Conservation (phyloP, 2,888 invertebrate species). For the Microlaimidae sp. region DNA sequence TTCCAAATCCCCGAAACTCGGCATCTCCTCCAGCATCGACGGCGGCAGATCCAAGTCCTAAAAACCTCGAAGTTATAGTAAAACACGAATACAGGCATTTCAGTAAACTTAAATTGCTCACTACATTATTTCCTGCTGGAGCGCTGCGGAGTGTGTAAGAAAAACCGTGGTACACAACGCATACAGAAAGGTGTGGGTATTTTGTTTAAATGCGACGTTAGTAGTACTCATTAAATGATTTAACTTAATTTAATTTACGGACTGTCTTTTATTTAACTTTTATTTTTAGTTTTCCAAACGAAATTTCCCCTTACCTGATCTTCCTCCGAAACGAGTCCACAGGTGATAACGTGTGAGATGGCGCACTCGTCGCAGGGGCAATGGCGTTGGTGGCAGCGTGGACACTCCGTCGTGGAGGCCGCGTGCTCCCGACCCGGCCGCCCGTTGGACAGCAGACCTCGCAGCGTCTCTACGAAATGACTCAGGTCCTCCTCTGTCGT, state of each 20-base stretch:
- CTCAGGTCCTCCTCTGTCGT: conserved; percentile 11
- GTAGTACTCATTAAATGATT: too few species aligned
- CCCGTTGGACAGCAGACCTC: background rate
- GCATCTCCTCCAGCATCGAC: conserved; percentile 6
- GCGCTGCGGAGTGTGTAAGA: too few species aligned
- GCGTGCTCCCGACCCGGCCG: background rate
- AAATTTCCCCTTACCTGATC: background rate
- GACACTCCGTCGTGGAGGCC: conserved; percentile 1
- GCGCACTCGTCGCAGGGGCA: conserved; percentile 40
- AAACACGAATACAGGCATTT: too few species aligned
- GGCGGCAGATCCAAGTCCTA: conserved; percentile 6
- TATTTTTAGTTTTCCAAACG: too few species aligned
- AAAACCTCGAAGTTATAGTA: background rate
- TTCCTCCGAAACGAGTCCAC: conserved; percentile 30
- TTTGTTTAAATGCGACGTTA: too few species aligned
- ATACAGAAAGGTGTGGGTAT: too few species aligned
- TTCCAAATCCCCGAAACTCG: background rate
- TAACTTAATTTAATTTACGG: too few species aligned
- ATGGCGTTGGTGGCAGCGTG: conserved; percentile 10
- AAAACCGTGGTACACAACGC: too few species aligned
- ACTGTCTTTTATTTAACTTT: too few species aligned
- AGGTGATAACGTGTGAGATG: conserved; percentile 38
- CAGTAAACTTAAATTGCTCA: too few species aligned
- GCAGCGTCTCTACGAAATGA: conserved; percentile 10
- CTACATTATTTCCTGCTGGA: conserved; percentile 1